Percentiles rank a stretch among this genome's conserved stretches.
Evolutionary conservation across 2,113 vertebrate genomes (phyloP).

Genomic region (Leptobrachium leishanense): DNA sequence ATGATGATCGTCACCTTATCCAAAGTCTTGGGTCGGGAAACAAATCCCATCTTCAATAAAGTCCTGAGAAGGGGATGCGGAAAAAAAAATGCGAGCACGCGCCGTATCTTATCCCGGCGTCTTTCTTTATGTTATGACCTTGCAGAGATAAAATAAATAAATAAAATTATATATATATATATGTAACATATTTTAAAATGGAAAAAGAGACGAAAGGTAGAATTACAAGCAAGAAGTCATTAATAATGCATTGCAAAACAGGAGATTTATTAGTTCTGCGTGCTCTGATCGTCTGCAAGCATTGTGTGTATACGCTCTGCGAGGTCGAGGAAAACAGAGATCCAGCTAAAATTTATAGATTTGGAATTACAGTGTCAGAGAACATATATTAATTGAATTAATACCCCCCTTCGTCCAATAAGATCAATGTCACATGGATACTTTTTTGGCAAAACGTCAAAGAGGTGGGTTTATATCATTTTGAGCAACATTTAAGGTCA

Average conservation of each 20-base stretch:
- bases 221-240: not conserved
- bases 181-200: not conserved
- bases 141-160: too few species aligned
- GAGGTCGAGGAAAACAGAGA: not conserved
- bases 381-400: not conserved
- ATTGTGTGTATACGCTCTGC: not conserved
- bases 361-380: not conserved
- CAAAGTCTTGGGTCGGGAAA: too few species aligned
- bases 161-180: too few species aligned
- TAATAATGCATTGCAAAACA: not conserved
- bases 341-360: not conserved
- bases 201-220: not conserved
- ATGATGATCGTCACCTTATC: too few species aligned
- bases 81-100: too few species aligned
- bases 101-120: too few species aligned
- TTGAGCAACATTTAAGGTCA: too few species aligned
- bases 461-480: too few species aligned
- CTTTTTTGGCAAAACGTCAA: not conserved
- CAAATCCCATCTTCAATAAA: too few species aligned
- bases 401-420: not conserved
- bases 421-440: not conserved
- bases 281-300: not conserved
- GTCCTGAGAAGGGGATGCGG: too few species aligned
- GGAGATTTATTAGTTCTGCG: not conserved
- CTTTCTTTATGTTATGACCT: too few species aligned